A percentile compares a stretch with the other conserved stretches of the same genome.
These are phyloP conservation scores for Agrenia bidenticulata DNA, from an alignment of 2,888 invertebrate genomes.

Conservation along the genomic window DNA sequence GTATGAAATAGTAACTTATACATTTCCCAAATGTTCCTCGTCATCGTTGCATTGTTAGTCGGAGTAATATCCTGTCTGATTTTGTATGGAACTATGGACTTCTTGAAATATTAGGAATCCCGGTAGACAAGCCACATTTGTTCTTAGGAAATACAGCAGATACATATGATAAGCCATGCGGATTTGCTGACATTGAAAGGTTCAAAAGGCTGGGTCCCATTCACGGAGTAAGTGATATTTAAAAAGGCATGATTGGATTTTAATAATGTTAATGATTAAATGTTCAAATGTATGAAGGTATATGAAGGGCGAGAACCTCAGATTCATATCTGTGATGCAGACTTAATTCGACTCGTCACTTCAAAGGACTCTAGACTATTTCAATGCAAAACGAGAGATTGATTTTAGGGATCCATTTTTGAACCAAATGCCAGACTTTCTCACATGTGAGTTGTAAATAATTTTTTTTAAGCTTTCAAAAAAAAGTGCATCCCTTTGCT, in stretches of 20 bases:
- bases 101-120: conserved; percentile 37
- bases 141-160: conserved; percentile 40
- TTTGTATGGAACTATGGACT: conserved; percentile 31
- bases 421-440: conserved; percentile 44
- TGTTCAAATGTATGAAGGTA: conserved; percentile 21
- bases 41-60: too few relatives aligned
- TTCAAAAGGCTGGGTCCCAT: conserved; percentile 41
- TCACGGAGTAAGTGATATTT: conserved; percentile 45
- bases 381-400: conserved; percentile 27
- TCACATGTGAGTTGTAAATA: conserved; percentile 19
- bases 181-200: conserved; percentile 36
- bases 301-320: conserved; percentile 42
- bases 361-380: conserved; percentile 40
- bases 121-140: conserved; percentile 38
- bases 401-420: conserved; percentile 37
- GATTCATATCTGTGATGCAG: conserved; percentile 34
- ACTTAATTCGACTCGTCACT: conserved; percentile 36
- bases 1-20: too few relatives aligned
- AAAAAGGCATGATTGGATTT: too few relatives aligned
- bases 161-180: conserved; percentile 27
- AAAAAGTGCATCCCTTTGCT: conserved; percentile 62
- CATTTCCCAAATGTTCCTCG: too few relatives aligned
- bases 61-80: too few relatives aligned
- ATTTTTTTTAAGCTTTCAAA: neutral
- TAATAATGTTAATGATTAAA: too few relatives aligned